A percentile compares a stretch with the other conserved stretches of the same genome.
phyloP scores from a whole-genome alignment of 2,797 vertebrate genomes.

The Miichthys miiuy region DNA sequence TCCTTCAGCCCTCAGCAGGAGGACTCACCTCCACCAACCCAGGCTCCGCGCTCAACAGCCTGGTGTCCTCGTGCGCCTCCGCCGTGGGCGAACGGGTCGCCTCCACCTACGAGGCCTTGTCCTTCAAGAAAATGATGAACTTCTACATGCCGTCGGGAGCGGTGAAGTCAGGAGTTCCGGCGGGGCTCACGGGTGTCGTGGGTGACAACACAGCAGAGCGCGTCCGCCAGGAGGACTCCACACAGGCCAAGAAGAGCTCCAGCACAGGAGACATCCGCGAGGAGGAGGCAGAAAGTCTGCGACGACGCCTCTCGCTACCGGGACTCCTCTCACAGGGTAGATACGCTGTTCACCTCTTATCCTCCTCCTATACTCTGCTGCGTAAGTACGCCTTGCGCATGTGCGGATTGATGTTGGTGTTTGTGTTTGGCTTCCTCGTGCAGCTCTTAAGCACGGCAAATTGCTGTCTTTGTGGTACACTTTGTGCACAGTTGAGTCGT shows the following conservation, averaged over 20 bases:
- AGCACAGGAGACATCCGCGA: conserved; percentile 96
- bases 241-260: conserved; percentile 97
- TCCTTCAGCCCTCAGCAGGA: conserved; percentile 59
- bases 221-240: conserved; percentile 88
- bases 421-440: conserved; percentile 35
- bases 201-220: conserved; percentile 74
- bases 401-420: conserved; percentile 25
- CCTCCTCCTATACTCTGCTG: conserved; percentile 75
- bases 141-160: conserved; percentile 86
- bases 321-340: conserved; percentile 98
- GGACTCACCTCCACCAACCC: conserved; percentile 78
- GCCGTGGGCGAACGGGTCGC: conserved; percentile 94
- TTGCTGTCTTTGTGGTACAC: conserved; percentile 11
- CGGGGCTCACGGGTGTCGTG: conserved; percentile 41
- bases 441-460: conserved; percentile 19
- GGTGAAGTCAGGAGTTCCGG: conserved; percentile 19
- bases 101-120: conserved; percentile 95
- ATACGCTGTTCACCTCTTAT: conserved; percentile 84
- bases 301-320: conserved; percentile 94
- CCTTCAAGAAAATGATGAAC: conserved; percentile 95
- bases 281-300: conserved; percentile 91
- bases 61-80: conserved; percentile 94
- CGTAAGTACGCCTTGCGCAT: conserved; percentile 74
- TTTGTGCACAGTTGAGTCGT: neutral
- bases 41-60: conserved; percentile 91